These are phyloP conservation scores for Rhinopithecus roxellana DNA, from an alignment of 2,113 vertebrate species.

Conservation along the genomic window DNA sequence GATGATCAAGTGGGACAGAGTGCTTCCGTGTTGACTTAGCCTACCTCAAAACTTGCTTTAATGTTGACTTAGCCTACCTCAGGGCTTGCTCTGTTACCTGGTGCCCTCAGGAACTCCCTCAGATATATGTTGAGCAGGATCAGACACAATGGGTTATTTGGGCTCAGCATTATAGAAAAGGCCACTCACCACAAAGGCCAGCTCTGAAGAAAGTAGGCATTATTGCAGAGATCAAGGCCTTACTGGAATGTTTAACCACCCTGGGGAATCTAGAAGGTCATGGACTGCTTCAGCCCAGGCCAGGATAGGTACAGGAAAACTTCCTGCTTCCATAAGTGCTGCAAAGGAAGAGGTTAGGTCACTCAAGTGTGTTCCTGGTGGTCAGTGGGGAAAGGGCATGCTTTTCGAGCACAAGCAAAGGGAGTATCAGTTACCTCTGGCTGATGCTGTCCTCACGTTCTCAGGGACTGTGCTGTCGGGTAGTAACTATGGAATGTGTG, in stretches of 20 bases:
- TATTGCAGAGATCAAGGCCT: not conserved
- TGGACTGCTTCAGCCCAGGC: not conserved
- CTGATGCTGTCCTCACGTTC: not conserved
- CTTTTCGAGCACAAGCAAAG: not conserved
- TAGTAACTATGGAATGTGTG: not conserved
- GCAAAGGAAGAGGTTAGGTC: not conserved
- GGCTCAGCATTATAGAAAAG: not conserved
- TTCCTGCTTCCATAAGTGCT: not conserved
- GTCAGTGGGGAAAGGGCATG: not conserved
- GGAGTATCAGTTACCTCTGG: not conserved
- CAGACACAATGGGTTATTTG: not conserved
- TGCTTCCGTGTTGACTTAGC: not conserved
- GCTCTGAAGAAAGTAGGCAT: not conserved
- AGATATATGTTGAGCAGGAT: not conserved
- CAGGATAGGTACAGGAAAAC: not conserved
- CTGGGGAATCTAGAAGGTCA: not conserved
- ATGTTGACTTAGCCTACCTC: not conserved
- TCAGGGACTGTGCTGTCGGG: not conserved
- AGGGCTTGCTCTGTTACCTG: too few relatives aligned
- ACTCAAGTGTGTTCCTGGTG: not conserved
- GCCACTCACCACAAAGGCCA: not conserved
- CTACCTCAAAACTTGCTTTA: not conserved
- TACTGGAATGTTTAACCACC: not conserved
- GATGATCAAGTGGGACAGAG: not conserved
- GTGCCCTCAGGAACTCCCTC: too few relatives aligned